These are phyloP conservation scores for Rissa tridactyla DNA, from an alignment of 2,113 vertebrate genomes.

Conservation along the genomic window DNA sequence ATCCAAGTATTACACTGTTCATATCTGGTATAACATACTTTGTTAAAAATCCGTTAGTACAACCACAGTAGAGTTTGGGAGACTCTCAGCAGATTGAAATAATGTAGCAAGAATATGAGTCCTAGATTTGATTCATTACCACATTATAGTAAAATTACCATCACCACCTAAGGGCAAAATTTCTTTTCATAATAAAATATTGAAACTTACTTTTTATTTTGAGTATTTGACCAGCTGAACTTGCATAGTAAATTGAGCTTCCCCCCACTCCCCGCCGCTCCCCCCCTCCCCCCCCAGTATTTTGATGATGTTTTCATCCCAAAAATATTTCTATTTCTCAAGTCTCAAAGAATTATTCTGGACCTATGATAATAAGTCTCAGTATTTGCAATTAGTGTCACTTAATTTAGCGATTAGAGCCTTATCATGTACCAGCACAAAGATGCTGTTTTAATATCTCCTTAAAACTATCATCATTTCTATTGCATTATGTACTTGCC, in stretches of 20 bases:
- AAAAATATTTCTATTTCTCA: not conserved
- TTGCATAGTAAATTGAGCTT: not conserved
- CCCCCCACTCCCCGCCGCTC: too few relatives aligned
- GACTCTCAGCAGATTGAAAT: not conserved
- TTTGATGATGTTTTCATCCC: not conserved
- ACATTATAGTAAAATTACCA: not conserved
- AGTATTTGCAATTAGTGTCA: not conserved
- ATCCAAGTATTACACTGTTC: not conserved
- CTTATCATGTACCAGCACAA: not conserved
- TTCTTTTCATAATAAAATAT: not conserved
- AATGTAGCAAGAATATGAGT: not conserved
- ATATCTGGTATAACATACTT: not conserved
- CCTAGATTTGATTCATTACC: not conserved
- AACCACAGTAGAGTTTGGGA: not conserved
- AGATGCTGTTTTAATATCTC: slow-evolving; percentile 5
- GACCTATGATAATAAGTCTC: not conserved
- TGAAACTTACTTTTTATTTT: not conserved
- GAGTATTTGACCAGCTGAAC: not conserved
- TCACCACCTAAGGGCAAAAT: not conserved
- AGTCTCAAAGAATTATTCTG: not conserved
- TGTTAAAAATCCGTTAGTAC: not conserved
- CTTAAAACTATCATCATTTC: not conserved
- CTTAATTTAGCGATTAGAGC: not conserved
- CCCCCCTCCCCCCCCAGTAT: not conserved
- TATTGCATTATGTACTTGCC: not conserved